These are phyloP conservation scores for Harlomillsia oculata DNA, from an alignment of 1,140 invertebrate species.

Conservation along the genomic window DNA sequence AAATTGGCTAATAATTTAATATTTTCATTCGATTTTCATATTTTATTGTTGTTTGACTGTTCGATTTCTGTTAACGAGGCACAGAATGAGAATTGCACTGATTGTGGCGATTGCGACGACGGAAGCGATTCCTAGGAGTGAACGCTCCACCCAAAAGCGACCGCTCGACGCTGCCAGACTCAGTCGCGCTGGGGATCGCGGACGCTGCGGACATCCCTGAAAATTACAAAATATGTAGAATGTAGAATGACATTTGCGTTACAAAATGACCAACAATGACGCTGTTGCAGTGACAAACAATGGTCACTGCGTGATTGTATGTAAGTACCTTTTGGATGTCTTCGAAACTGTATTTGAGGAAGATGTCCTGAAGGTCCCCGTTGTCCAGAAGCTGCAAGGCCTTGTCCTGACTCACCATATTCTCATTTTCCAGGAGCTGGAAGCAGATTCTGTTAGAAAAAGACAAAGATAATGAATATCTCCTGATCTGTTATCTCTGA, in stretches of 20 bases:
- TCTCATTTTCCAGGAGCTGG: conserved; percentile 35
- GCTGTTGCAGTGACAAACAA: no score
- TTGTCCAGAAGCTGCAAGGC: conserved; percentile 30
- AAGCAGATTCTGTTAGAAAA: conserved; percentile 35
- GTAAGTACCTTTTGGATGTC: conserved; percentile 28
- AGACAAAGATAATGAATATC: no score
- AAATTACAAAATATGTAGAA: background rate
- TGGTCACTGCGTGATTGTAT: background rate
- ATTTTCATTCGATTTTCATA: no score
- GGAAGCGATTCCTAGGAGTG: conserved; percentile 30
- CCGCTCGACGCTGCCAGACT: conserved; percentile 4
- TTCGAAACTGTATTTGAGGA: conserved; percentile 31
- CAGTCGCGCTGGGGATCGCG: conserved; percentile 13
- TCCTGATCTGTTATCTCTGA: no score
- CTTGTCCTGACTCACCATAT: conserved; percentile 33
- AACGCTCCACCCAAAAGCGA: conserved; percentile 32
- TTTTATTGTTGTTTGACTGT: no score
- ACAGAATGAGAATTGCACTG: conserved; percentile 31
- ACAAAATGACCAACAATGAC: background rate
- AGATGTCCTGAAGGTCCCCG: conserved; percentile 30
- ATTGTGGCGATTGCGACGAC: conserved; percentile 34
- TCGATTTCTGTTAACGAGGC: conserved; percentile 28
- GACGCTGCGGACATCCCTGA: conserved; percentile 29
- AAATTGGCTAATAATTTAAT: no score
- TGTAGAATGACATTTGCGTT: background rate